Conservation (phyloP, 2,113 vertebrate species). For the Phrynocephalus versicolor region DNA sequence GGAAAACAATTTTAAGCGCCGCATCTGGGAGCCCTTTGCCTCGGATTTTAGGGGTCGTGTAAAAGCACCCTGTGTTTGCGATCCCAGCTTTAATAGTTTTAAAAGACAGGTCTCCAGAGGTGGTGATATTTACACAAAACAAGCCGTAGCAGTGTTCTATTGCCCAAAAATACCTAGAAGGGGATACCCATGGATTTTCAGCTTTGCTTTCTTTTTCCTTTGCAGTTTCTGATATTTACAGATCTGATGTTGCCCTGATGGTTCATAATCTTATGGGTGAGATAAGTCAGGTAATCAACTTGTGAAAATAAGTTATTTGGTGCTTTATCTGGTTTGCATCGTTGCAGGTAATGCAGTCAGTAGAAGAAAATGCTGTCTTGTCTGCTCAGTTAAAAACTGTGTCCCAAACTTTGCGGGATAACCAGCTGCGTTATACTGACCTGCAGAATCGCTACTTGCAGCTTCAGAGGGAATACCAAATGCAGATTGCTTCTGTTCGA, state of each 20-base stretch:
- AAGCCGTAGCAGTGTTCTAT: background rate
- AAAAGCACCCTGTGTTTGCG: too few relatives aligned
- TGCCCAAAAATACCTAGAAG: background rate
- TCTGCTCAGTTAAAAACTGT: constrained; percentile 79
- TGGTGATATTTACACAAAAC: too few relatives aligned
- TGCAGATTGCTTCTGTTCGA: constrained; percentile 59
- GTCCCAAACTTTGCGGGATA: constrained; percentile 83
- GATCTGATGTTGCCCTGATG: too few relatives aligned
- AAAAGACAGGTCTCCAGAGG: too few relatives aligned
- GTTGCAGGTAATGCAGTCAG: constrained; percentile 77
- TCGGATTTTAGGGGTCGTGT: too few relatives aligned
- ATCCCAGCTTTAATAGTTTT: too few relatives aligned
- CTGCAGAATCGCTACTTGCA: constrained; percentile 80
- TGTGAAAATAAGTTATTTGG: background rate
- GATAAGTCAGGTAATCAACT: background rate
- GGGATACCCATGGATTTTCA: too few relatives aligned
- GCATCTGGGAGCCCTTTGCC: too few relatives aligned
- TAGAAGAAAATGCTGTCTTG: constrained; percentile 80
- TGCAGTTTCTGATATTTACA: background rate
- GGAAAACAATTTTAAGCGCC: too few relatives aligned
- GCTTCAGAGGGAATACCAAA: constrained; percentile 78
- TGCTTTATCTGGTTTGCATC: background rate
- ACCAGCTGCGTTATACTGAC: constrained; percentile 73
- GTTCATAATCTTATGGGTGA: background rate
- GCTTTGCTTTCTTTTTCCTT: background rate